Evolutionary conservation across 2,888 invertebrate genomes (phyloP).

Genomic region (Platynereis dumerilii): DNA sequence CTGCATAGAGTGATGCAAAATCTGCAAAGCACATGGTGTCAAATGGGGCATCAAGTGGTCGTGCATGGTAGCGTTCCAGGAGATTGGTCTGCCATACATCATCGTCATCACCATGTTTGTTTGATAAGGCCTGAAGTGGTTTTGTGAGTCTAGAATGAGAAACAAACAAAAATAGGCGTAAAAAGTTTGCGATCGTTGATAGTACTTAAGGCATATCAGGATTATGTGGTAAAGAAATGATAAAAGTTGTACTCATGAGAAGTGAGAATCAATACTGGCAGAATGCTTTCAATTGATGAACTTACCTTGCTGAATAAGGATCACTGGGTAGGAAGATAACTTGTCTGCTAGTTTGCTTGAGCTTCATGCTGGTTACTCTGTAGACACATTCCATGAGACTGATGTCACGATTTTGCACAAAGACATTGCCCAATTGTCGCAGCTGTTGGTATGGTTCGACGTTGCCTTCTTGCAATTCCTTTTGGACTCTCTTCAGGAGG

Average conservation of each 20-base stretch:
- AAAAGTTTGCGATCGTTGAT: no score
- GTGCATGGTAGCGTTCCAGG: slow-evolving; percentile 44
- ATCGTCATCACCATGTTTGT: slow-evolving; percentile 23
- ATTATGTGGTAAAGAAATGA: no score
- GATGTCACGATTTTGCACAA: slow-evolving; percentile 39
- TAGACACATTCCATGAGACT: slow-evolving; percentile 42
- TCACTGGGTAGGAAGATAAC: no score
- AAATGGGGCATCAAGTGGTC: slow-evolving; percentile 38
- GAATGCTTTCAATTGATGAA: no score
- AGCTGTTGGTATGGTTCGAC: slow-evolving; percentile 35
- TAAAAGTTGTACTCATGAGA: no score
- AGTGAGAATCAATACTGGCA: no score
- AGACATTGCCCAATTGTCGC: slow-evolving; percentile 32
- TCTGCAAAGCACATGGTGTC: slow-evolving; percentile 49
- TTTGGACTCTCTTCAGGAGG: slow-evolving; percentile 4
- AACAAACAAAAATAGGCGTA: no score
- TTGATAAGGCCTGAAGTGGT: slow-evolving; percentile 28
- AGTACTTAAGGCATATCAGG: no score
- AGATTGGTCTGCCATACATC: slow-evolving; percentile 36
- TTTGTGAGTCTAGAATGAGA: no score
- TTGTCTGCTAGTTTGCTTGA: slow-evolving; percentile 25
- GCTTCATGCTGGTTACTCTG: slow-evolving; percentile 35
- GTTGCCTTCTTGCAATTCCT: slow-evolving; percentile 43
- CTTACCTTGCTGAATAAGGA: no score
- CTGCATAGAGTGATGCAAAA: slow-evolving; percentile 38